Percentiles rank a stretch among this genome's conserved stretches.
phyloP scores from a whole-genome alignment of 2,113 vertebrate genomes.

The Sardina pilchardus region DNA sequence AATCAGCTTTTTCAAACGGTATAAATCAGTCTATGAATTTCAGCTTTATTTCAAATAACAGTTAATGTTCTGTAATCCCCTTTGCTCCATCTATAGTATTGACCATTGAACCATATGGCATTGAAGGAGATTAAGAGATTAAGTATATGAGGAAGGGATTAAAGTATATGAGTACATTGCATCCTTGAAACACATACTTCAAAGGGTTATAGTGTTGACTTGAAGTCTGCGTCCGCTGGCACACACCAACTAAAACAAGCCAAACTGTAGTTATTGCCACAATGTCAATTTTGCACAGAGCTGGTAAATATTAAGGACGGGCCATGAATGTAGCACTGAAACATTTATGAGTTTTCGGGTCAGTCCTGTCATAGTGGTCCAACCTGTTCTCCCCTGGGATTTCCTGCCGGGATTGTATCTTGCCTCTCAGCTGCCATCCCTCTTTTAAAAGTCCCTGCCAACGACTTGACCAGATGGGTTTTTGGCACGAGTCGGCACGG shows the following conservation, averaged over 20 bases:
- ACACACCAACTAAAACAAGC: not conserved
- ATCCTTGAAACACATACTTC: not conserved
- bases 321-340: not conserved
- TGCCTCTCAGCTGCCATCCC: not conserved
- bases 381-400: not conserved
- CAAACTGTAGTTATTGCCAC: not conserved
- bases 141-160: not conserved
- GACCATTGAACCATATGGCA: not conserved
- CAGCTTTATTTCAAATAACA: not conserved
- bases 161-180: conserved; percentile 8
- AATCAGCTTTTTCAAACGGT: too few relatives aligned
- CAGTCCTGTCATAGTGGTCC: not conserved
- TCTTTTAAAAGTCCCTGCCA: not conserved
- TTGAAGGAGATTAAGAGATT: not conserved
- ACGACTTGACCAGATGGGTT: not conserved
- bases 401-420: not conserved
- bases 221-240: not conserved
- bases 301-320: not conserved
- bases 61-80: too few relatives aligned
- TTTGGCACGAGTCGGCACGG: not conserved
- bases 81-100: not conserved
- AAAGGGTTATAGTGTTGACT: not conserved
- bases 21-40: too few relatives aligned
- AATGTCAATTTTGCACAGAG: not conserved
- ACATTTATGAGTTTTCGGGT: not conserved